Percentiles rank a stretch among this genome's conserved stretches.
Evolutionary conservation across 1,140 invertebrate genomes (phyloP).

Genomic region (Leptonema lineaticorne): DNA sequence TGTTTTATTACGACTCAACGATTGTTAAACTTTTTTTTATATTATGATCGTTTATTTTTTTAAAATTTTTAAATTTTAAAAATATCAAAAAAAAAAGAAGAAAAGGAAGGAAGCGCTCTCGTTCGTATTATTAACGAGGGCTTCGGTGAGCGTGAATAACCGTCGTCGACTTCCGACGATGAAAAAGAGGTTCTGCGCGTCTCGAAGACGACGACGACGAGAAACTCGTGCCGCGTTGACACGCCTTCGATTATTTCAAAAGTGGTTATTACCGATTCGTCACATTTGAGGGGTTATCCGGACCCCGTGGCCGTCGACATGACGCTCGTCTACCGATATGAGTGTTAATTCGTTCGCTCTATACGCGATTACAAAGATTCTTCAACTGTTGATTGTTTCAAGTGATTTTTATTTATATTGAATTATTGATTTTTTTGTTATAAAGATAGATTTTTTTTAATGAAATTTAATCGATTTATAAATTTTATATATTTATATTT

Average conservation of each 20-base stretch:
- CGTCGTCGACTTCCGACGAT: conserved; percentile 7
- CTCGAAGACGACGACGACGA: not conserved
- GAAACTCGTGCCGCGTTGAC: conserved; percentile 3
- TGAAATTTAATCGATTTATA: no score
- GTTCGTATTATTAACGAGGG: no score
- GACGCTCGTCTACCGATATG: not conserved
- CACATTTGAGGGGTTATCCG: not conserved
- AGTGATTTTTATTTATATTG: not conserved
- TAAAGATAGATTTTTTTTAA: no score
- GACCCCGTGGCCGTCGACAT: conserved; percentile 10
- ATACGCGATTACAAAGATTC: no score
- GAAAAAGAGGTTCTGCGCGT: not conserved
- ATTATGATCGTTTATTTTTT: no score
- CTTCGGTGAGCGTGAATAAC: conserved; percentile 25
- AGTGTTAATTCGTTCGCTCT: conserved; percentile 8
- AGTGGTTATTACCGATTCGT: conserved; percentile 21
- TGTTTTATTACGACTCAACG: no score
- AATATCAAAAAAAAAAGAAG: no score
- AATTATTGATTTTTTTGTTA: no score
- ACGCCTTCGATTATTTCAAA: not conserved
- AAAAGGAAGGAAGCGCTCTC: no score
- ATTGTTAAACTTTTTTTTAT: no score
- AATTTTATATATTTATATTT: no score
- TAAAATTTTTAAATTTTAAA: no score
- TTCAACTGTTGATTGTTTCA: not conserved